Conservation (phyloP, 2,888 invertebrate genomes). For the Iphiclides podalirius region DNA sequence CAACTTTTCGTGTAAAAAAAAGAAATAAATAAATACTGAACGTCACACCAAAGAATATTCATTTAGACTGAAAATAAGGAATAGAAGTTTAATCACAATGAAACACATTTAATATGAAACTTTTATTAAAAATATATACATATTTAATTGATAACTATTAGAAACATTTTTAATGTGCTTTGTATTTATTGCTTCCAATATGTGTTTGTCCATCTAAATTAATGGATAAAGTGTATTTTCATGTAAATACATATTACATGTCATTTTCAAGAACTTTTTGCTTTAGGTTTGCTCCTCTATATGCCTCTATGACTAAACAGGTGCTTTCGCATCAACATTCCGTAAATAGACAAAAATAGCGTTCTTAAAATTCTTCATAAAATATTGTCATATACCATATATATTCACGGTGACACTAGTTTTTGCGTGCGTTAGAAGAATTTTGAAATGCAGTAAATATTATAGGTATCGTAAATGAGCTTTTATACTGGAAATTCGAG, state of each 20-base stretch:
- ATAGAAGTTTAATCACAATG: constrained; percentile 23
- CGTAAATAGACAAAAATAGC: constrained; percentile 51
- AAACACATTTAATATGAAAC: constrained; percentile 35
- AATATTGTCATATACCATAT: constrained; percentile 57
- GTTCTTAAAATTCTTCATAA: constrained; percentile 52
- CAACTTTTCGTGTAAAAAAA: too few species aligned
- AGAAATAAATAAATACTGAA: too few species aligned
- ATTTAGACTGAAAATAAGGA: too few species aligned
- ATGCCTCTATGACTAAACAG: constrained; percentile 4
- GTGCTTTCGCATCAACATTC: constrained; percentile 32
- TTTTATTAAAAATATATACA: constrained; percentile 70
- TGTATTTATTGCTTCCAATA: constrained; percentile 12
- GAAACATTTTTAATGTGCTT: constrained; percentile 20
- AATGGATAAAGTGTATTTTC: constrained; percentile 5
- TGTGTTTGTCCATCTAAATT: constrained; percentile 5
- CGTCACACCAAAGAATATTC: too few species aligned
- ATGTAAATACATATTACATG: too few species aligned
- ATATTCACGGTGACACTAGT: constrained; percentile 27
- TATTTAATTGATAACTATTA: constrained; percentile 17
- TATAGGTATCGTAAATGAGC: constrained; percentile 1
- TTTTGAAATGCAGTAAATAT: constrained; percentile 1
- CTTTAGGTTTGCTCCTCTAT: background rate
- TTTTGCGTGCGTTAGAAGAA: background rate
- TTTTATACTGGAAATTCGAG: background rate
- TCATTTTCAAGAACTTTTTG: too few species aligned